Conservation (phyloP, 2,113 vertebrate genomes). For the Nyctibius bracteatus region DNA sequence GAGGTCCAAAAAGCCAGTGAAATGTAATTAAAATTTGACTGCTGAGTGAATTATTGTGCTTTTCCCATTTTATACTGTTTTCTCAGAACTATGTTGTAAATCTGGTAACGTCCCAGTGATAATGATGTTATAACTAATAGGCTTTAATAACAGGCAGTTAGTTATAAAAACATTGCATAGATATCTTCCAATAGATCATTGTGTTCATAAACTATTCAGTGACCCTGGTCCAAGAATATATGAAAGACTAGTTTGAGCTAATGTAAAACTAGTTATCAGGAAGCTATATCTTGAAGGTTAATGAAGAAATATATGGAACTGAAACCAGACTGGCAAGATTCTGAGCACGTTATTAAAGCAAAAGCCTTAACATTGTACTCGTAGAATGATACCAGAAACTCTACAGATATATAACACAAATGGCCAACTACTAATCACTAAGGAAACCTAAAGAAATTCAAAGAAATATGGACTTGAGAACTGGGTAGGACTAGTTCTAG, state of each 20-base stretch:
- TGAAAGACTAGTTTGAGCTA: neutral
- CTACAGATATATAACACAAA: neutral
- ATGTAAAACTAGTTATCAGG: neutral
- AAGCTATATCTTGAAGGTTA: neutral
- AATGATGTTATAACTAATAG: neutral
- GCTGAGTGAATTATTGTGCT: neutral
- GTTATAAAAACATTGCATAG: neutral
- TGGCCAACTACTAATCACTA: neutral
- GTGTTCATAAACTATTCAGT: neutral
- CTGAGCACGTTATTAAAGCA: neutral
- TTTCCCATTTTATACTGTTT: neutral
- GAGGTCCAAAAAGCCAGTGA: neutral
- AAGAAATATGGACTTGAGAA: neutral
- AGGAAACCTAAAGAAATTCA: neutral
- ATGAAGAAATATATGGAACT: neutral
- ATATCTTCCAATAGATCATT: neutral
- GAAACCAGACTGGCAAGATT: neutral
- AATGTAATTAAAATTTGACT: neutral
- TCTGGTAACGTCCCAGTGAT: neutral
- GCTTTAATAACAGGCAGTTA: neutral
- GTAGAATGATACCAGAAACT: neutral
- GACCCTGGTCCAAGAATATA: neutral
- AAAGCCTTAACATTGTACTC: neutral
- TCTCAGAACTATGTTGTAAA: neutral
- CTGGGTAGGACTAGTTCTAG: neutral